These are phyloP conservation scores for Chrysaora quinquecirrha DNA, from an alignment of 30 jellyfish, hydroid and myxozoan species.

Conservation along the genomic window DNA sequence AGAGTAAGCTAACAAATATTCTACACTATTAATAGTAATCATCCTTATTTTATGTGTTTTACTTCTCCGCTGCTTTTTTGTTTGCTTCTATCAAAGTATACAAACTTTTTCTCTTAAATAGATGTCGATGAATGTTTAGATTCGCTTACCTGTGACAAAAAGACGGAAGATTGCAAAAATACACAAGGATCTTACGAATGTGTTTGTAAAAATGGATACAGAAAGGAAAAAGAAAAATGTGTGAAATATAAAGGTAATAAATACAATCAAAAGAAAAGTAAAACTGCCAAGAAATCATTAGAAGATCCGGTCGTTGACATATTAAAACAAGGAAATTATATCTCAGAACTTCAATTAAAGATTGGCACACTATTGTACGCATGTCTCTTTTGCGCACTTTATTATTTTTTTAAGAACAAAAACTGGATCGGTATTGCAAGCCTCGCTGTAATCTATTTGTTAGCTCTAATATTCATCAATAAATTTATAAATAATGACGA, in stretches of 20 bases:
- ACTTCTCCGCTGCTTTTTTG: too few relatives aligned
- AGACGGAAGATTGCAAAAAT: slow-evolving; percentile 79
- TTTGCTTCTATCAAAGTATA: too few relatives aligned
- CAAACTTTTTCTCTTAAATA: too few relatives aligned
- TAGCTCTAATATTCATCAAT: background rate
- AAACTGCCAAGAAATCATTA: background rate
- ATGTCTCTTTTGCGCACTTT: slow-evolving; percentile 51
- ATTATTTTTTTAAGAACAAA: slow-evolving; percentile 14
- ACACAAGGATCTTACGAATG: slow-evolving; percentile 81
- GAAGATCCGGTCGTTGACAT: slow-evolving; percentile 15
- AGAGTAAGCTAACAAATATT: too few relatives aligned
- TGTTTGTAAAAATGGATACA: slow-evolving; percentile 77
- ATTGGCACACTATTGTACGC: slow-evolving; percentile 80
- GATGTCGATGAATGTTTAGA: slow-evolving; percentile 86
- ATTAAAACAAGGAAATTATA: slow-evolving; percentile 38
- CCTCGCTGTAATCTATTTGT: background rate
- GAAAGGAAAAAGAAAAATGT: slow-evolving; percentile 62
- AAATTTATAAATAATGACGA: too few relatives aligned
- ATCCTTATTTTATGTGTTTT: too few relatives aligned
- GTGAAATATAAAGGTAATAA: slow-evolving; percentile 47
- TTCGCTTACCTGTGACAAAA: slow-evolving; percentile 54
- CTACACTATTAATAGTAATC: too few relatives aligned
- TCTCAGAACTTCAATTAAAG: slow-evolving; percentile 69
- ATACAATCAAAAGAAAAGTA: slow-evolving; percentile 12
- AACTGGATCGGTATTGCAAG: slow-evolving; percentile 31